phyloP scores from a whole-genome alignment of 2,113 vertebrate genomes.

The Tapirus terrestris region DNA sequence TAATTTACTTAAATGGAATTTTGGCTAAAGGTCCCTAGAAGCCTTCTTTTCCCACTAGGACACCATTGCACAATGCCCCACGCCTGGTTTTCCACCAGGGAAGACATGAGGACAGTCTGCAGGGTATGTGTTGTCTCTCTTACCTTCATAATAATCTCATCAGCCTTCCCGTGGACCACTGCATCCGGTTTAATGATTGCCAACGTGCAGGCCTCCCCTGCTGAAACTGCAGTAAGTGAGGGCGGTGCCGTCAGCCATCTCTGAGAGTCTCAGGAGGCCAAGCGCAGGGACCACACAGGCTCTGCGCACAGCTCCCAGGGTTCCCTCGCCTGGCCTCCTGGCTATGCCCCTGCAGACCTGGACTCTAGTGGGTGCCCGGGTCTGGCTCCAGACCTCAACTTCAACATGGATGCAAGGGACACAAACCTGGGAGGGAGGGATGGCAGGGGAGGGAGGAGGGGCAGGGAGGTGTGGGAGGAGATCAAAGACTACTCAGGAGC shows the following conservation, averaged over 20 bases:
- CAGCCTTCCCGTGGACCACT: conserved; percentile 90
- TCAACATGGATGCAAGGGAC: not conserved
- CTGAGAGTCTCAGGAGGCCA: not conserved
- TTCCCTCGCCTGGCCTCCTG: not conserved
- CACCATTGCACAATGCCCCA: rapidly evolving
- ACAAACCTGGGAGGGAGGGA: not conserved
- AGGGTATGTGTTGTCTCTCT: not conserved
- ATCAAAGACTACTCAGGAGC: not conserved
- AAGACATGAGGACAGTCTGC: not conserved
- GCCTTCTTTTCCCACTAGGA: not conserved
- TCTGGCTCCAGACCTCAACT: not conserved
- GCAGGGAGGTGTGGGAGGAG: rapidly evolving
- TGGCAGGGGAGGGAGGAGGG: rapidly evolving
- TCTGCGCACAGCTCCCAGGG: not conserved
- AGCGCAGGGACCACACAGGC: not conserved
- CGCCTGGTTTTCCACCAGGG: not conserved
- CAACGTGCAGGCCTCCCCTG: conserved; percentile 88
- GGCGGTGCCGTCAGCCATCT: not conserved
- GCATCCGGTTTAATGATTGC: conserved; percentile 94
- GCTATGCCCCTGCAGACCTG: not conserved
- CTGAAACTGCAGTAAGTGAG: conserved; percentile 82
- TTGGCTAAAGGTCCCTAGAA: not conserved
- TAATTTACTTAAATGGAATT: not conserved
- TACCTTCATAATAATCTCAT: conserved; percentile 94
- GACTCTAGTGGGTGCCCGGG: not conserved